A percentile compares a stretch with the other conserved stretches of the same genome.
Evolutionary conservation across 2,888 invertebrate species (phyloP).

Genomic region (Gerris lacustris): DNA sequence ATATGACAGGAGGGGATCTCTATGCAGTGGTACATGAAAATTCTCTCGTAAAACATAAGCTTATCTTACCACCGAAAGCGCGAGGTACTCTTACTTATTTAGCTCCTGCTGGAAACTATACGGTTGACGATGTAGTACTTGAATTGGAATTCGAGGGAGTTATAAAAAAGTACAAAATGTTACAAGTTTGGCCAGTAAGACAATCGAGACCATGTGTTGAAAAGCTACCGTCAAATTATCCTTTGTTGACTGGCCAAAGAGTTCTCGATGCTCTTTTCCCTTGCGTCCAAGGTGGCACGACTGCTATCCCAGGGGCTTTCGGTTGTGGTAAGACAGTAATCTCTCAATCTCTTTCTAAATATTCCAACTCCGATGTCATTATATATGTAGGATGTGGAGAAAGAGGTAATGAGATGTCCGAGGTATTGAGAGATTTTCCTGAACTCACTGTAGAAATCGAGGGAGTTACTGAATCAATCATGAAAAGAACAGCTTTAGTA

Average conservation of each 20-base stretch:
- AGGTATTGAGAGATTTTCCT: slow-evolving; percentile 95
- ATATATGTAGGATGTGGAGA: slow-evolving; percentile 99
- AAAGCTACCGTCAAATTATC: slow-evolving; percentile 96
- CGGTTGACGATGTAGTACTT: slow-evolving; percentile 85
- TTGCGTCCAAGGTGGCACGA: slow-evolving; percentile 95
- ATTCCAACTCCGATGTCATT: slow-evolving; percentile 98
- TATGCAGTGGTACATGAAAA: slow-evolving; percentile 94
- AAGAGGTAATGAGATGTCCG: slow-evolving; percentile 99
- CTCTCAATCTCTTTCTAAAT: slow-evolving; percentile 96
- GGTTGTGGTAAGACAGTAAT: slow-evolving; percentile 99
- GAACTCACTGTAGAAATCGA: slow-evolving; percentile 94
- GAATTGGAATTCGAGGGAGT: slow-evolving; percentile 98
- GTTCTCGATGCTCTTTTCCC: slow-evolving; percentile 97
- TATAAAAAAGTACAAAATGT: slow-evolving; percentile 79
- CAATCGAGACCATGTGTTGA: slow-evolving; percentile 92
- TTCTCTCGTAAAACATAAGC: slow-evolving; percentile 89
- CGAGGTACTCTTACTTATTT: slow-evolving; percentile 93
- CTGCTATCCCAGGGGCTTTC: slow-evolving; percentile 97
- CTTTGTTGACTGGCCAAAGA: slow-evolving; percentile 92
- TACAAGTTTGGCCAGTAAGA: slow-evolving; percentile 99
- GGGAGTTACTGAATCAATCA: slow-evolving; percentile 93
- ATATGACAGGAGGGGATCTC: slow-evolving; percentile 95
- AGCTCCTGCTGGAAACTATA: slow-evolving; percentile 86
- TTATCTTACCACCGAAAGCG: slow-evolving; percentile 84
- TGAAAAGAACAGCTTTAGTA: slow-evolving; percentile 97